Percentiles rank a stretch among this genome's conserved stretches.
These are phyloP conservation scores for Platyscapa corneri DNA, from an alignment of 1,140 invertebrate species.

Conservation along the genomic window DNA sequence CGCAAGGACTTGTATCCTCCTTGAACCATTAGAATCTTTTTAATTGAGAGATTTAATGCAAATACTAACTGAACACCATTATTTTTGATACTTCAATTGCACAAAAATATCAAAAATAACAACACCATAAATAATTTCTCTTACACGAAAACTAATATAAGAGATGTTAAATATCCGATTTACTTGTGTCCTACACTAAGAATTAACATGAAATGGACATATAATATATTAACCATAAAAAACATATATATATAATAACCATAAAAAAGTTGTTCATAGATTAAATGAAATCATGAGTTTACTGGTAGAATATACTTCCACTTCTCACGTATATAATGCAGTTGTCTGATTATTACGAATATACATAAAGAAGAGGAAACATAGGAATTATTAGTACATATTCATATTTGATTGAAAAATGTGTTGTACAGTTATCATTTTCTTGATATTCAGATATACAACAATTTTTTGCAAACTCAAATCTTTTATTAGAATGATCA, in stretches of 20 bases:
- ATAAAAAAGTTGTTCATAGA: not conserved
- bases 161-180: not conserved
- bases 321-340: too few relatives aligned
- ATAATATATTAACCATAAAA: too few relatives aligned
- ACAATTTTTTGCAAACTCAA: too few relatives aligned
- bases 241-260: too few relatives aligned
- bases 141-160: not conserved
- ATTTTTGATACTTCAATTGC: conserved; percentile 5
- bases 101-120: not conserved
- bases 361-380: too few relatives aligned
- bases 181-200: not conserved
- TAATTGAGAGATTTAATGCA: conserved; percentile 26
- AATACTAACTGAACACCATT: conserved; percentile 1
- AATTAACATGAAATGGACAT: not conserved
- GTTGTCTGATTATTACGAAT: too few relatives aligned
- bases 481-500: too few relatives aligned
- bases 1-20: not conserved
- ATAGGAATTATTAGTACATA: too few relatives aligned
- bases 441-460: too few relatives aligned
- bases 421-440: too few relatives aligned
- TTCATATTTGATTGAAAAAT: too few relatives aligned
- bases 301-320: not conserved
- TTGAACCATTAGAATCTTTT: conserved; percentile 13
- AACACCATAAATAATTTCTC: not conserved
- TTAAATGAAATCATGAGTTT: not conserved